Percentiles rank a stretch among this genome's conserved stretches.
phyloP scores from a whole-genome alignment of 2,113 vertebrate species.

The Bubo bubo region DNA sequence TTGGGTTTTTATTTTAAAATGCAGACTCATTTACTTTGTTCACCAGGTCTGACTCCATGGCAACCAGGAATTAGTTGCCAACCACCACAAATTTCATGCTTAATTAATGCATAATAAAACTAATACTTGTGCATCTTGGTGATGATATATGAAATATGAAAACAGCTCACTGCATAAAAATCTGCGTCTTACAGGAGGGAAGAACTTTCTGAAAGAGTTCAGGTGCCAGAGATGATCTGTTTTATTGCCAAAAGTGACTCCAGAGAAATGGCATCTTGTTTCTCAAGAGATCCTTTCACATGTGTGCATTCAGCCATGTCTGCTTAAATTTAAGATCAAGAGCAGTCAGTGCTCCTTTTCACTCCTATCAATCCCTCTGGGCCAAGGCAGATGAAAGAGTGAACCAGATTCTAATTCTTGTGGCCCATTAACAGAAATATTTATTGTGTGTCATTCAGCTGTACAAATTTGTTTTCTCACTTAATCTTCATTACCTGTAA shows the following conservation, averaged over 20 bases:
- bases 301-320: neutral
- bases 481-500: slow-evolving; percentile 14
- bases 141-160: neutral
- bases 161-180: neutral
- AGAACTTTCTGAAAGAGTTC: neutral
- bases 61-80: neutral
- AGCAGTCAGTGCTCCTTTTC: neutral
- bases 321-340: neutral
- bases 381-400: neutral
- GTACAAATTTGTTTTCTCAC: neutral
- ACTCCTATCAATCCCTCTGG: neutral
- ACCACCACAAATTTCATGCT: neutral
- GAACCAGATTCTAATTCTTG: neutral
- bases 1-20: neutral
- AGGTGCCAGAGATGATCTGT: neutral
- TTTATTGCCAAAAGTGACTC: neutral
- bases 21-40: neutral
- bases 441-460: neutral
- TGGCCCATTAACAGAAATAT: neutral
- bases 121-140: neutral
- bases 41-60: neutral
- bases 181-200: neutral
- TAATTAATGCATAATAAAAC: neutral
- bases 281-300: neutral
- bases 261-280: neutral